phyloP scores from a whole-genome alignment of 1,140 invertebrate genomes.

The Colletes gigas region DNA sequence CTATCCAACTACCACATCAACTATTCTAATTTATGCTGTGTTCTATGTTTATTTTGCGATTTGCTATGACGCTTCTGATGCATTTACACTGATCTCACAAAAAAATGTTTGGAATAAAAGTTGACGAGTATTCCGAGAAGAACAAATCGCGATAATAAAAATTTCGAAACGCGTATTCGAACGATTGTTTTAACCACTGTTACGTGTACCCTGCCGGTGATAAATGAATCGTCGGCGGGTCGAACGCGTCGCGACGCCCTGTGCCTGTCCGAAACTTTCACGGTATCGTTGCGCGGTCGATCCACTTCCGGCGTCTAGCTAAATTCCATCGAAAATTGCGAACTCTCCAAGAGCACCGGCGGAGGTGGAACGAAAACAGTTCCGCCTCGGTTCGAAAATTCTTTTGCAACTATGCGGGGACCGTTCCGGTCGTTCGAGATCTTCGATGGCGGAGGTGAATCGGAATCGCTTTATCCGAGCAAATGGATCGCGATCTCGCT shows the following conservation, averaged over 20 bases:
- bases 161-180: too few species aligned
- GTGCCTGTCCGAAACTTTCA: neutral
- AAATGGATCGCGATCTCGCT: neutral
- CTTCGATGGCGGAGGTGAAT: slow-evolving; percentile 7
- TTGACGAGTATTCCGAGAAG: too few species aligned
- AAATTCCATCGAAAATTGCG: slow-evolving; percentile 56
- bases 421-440: neutral
- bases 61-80: too few species aligned
- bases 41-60: too few species aligned
- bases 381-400: slow-evolving; percentile 44
- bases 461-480: slow-evolving; percentile 29
- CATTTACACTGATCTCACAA: too few species aligned
- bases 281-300: neutral
- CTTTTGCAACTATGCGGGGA: slow-evolving; percentile 57
- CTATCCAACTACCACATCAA: too few species aligned
- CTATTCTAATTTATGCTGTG: too few species aligned
- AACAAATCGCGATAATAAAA: too few species aligned
- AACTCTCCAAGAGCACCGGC: neutral
- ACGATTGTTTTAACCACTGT: too few species aligned
- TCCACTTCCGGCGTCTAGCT: neutral
- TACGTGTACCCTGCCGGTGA: neutral
- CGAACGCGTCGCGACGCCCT: neutral
- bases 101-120: too few species aligned
- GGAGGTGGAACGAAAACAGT: slow-evolving; percentile 43
- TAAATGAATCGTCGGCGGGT: neutral